Conservation (phyloP, 2,888 invertebrate genomes). For the Tortricodes alternella region DNA sequence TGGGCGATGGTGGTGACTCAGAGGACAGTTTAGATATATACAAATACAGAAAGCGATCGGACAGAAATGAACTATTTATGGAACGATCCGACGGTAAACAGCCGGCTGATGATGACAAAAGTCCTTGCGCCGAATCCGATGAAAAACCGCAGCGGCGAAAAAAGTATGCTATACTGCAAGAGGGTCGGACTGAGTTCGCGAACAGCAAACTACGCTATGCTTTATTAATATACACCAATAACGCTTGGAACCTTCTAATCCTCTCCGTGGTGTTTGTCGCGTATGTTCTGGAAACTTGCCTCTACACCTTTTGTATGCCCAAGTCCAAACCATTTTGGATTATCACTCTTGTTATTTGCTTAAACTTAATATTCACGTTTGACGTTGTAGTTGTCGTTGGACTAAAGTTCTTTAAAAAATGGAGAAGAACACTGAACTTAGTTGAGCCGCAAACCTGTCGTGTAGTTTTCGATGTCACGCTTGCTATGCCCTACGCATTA, state of each 20-base stretch:
- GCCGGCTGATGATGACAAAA: slow-evolving; percentile 33
- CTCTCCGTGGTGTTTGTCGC: slow-evolving; percentile 60
- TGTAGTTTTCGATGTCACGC: slow-evolving; percentile 58
- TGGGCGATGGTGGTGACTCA: background rate
- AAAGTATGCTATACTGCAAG: slow-evolving; percentile 70
- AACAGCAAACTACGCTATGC: slow-evolving; percentile 61
- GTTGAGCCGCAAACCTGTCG: slow-evolving; percentile 65
- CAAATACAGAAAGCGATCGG: slow-evolving; percentile 54
- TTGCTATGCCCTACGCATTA: slow-evolving; percentile 67
- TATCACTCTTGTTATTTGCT: slow-evolving; percentile 55
- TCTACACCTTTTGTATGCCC: slow-evolving; percentile 62
- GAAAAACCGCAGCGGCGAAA: slow-evolving; percentile 46
- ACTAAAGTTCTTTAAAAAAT: slow-evolving; percentile 67
- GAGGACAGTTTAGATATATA: slow-evolving; percentile 51
- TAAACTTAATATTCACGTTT: slow-evolving; percentile 60
- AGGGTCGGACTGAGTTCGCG: slow-evolving; percentile 61
- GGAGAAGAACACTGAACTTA: slow-evolving; percentile 73
- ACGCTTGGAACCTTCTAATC: slow-evolving; percentile 65
- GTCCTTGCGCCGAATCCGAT: slow-evolving; percentile 46
- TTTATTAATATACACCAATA: slow-evolving; percentile 64
- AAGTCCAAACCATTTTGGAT: slow-evolving; percentile 53
- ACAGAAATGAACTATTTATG: slow-evolving; percentile 45
- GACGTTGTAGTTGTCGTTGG: slow-evolving; percentile 66
- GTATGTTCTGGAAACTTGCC: slow-evolving; percentile 64
- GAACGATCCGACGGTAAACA: slow-evolving; percentile 34